Base-by-base conservation (phyloP, 2,113 vertebrate genomes). In the Dasyornis broadbenti region DNA sequence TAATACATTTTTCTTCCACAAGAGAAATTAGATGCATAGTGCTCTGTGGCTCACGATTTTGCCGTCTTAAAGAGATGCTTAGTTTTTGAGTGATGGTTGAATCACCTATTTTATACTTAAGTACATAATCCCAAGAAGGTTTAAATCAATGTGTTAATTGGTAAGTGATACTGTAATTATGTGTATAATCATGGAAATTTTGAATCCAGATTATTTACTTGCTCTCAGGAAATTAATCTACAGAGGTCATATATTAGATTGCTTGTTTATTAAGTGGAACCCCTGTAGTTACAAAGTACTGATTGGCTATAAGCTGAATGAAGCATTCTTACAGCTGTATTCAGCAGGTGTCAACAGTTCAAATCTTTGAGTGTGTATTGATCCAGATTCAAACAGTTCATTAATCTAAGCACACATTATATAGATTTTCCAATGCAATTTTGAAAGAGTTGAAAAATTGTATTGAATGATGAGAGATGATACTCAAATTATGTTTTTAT, bases 371-470 rank as follows among this genome's bases (percentile, higher is more conserved):
- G 98, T 97, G 95, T 12, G 81, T 98, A 98, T 98, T 97, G 98
- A 98, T 98, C 97, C 90, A 72, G 87, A 97, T 97, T 98, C 98
- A 98, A 98, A 98, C 97, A 98, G 97, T 98, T 98, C 98, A 98
- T 98, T 98, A 98, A 98, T 98, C 98, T 98, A 98, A 98, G 97
- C 96, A 95, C 97, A 98, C 96, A 96, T 98, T 98, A 98, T 98
- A 98, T 98, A 94, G 98, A 98, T 98, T 98, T 98, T 98, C 97
- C 98, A 97, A 96, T 98, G 97, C 96, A 97, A 95, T 98, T 98
- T 97, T 97, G 97, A 97, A 96, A 97, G 96, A 96, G 89, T 95
- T 98, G 98, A 98, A 98, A 98, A 98, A 98, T 98, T 72, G 66
- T 97, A 97, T 98, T 98, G 97, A 98, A 96, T 98, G 97, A 98